Evolutionary conservation across 92 coral and sea anemone species (phyloP).

Genomic region (Bergia puertoricense): DNA sequence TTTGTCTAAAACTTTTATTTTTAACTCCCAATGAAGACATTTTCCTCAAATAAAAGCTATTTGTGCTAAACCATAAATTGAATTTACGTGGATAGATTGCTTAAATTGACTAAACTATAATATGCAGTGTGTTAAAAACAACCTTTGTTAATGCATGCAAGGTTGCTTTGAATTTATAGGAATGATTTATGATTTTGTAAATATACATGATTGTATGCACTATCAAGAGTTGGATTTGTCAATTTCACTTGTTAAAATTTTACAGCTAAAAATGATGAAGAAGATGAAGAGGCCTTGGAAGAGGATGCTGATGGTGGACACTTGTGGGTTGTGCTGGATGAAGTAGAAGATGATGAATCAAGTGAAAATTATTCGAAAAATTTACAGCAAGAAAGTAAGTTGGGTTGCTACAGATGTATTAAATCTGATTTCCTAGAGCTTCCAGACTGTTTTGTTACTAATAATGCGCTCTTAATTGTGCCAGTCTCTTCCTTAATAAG

Average conservation of each 20-base stretch:
- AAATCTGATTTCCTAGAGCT: not conserved
- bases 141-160: not conserved
- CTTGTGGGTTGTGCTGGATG: slow-evolving; percentile 51
- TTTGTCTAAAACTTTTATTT: too few species aligned
- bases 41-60: too few species aligned
- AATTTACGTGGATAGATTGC: too few species aligned
- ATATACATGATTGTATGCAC: not conserved
- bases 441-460: not conserved
- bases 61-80: too few species aligned
- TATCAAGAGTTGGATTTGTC: not conserved
- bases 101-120: too few species aligned
- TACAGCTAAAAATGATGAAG: slow-evolving; percentile 9
- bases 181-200: too few species aligned
- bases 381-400: slow-evolving; percentile 52
- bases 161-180: not conserved
- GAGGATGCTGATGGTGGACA: slow-evolving; percentile 21
- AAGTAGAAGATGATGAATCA: slow-evolving; percentile 46
- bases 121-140: too few species aligned
- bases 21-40: too few species aligned
- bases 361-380: slow-evolving; percentile 42
- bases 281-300: slow-evolving; percentile 11
- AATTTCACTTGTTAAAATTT: not conserved
- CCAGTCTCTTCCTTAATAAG: too few species aligned
- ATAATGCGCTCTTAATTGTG: too few species aligned
- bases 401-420: not conserved